phyloP scores from a whole-genome alignment of 2,888 invertebrate genomes.

The Galerucella nymphaeae region DNA sequence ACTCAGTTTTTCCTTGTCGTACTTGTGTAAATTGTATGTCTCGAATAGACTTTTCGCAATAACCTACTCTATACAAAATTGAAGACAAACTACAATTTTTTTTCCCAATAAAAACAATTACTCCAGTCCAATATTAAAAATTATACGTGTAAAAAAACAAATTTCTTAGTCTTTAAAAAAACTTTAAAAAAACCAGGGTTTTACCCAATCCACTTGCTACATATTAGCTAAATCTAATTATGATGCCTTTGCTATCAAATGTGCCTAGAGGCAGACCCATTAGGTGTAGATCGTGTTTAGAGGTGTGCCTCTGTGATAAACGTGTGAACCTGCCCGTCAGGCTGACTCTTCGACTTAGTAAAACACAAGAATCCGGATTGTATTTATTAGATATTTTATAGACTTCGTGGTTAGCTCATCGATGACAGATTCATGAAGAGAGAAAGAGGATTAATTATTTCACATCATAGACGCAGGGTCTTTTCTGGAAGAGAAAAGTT shows the following conservation, averaged over 20 bases:
- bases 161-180: too few relatives aligned
- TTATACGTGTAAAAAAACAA: too few relatives aligned
- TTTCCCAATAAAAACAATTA: too few relatives aligned
- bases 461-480: too few relatives aligned
- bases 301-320: slow-evolving; percentile 43
- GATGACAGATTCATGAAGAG: not conserved
- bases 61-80: too few relatives aligned
- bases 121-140: too few relatives aligned
- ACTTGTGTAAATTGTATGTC: too few relatives aligned
- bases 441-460: not conserved
- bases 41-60: too few relatives aligned
- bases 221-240: slow-evolving; percentile 38
- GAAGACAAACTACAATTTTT: too few relatives aligned
- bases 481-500: too few relatives aligned
- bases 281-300: slow-evolving; percentile 40
- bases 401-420: slow-evolving; percentile 28
- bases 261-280: slow-evolving; percentile 32
- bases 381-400: slow-evolving; percentile 33
- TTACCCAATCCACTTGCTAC: slow-evolving; percentile 12
- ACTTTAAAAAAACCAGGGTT: not conserved
- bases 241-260: slow-evolving; percentile 39
- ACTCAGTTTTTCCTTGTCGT: too few relatives aligned
- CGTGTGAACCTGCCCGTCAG: slow-evolving; percentile 39
- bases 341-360: slow-evolving; percentile 32
- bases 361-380: slow-evolving; percentile 39